Conservation (phyloP, 1,140 invertebrate species). For the Bathynomus jamesi region DNA sequence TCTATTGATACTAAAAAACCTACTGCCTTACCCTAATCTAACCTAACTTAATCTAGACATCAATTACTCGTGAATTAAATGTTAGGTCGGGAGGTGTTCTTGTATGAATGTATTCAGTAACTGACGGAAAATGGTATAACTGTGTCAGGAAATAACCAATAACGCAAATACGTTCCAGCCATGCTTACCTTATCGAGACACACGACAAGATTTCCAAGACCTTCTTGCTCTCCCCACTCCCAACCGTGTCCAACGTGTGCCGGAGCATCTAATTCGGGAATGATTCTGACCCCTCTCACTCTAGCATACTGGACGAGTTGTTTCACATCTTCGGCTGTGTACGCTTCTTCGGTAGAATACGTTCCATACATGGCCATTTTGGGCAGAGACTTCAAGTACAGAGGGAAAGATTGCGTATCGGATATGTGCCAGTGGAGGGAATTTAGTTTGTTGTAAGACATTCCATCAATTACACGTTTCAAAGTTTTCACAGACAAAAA, state of each 20-base stretch:
- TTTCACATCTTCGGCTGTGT: conserved; percentile 59
- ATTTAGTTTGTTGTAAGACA: conserved; percentile 73
- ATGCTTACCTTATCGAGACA: conserved; percentile 47
- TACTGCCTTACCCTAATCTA: too few species aligned
- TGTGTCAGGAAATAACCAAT: too few species aligned
- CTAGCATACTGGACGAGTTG: conserved; percentile 61
- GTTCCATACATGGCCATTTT: conserved; percentile 62
- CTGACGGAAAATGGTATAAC: too few species aligned
- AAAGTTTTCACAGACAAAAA: conserved; percentile 59
- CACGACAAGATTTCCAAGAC: conserved; percentile 47
- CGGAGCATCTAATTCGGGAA: conserved; percentile 79
- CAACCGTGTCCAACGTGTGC: conserved; percentile 82
- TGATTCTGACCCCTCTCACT: conserved; percentile 65
- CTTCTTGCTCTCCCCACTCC: conserved; percentile 59
- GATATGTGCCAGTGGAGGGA: conserved; percentile 84
- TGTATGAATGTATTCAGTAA: too few species aligned
- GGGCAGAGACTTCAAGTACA: conserved; percentile 59
- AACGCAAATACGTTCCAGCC: too few species aligned
- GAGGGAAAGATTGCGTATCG: conserved; percentile 75
- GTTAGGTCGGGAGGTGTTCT: too few species aligned
- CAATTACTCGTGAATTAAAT: too few species aligned
- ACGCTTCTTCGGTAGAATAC: conserved; percentile 52
- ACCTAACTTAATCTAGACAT: too few species aligned
- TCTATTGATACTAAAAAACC: too few species aligned
- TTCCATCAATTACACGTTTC: conserved; percentile 64